phyloP scores from a whole-genome alignment of 2,113 vertebrate species.

The Cervus canadensis region DNA sequence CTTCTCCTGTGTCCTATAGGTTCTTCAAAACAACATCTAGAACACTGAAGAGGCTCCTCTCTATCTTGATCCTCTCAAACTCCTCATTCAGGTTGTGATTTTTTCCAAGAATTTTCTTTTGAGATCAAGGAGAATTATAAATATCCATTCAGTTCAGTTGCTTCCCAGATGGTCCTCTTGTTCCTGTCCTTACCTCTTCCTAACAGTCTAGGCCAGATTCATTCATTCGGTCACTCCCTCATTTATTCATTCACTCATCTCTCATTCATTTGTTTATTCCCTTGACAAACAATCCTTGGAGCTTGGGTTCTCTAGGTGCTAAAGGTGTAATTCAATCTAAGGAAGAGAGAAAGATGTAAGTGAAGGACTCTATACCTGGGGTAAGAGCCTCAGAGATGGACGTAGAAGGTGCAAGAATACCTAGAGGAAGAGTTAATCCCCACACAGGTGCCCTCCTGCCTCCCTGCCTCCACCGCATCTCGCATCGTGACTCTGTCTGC shows the following conservation, averaged over 20 bases:
- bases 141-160: background rate
- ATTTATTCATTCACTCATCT: background rate
- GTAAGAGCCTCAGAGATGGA: background rate
- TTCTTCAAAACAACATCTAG: slow-evolving; percentile 52
- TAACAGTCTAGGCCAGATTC: background rate
- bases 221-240: background rate
- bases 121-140: background rate
- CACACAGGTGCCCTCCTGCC: no score
- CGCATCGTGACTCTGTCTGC: accelerated
- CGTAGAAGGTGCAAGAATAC: background rate
- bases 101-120: background rate
- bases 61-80: background rate
- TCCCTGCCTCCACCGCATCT: background rate
- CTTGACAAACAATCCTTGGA: background rate
- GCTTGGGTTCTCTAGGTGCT: background rate
- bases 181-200: background rate
- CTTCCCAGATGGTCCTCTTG: background rate
- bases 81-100: background rate
- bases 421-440: background rate
- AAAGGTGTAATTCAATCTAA: background rate
- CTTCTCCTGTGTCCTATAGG: slow-evolving; percentile 57
- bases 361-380: background rate
- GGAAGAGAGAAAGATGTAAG: background rate
- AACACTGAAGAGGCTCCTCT: background rate
- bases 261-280: background rate